These are phyloP conservation scores for Euschistus heros DNA, from an alignment of 1,140 invertebrate species.

Conservation along the genomic window DNA sequence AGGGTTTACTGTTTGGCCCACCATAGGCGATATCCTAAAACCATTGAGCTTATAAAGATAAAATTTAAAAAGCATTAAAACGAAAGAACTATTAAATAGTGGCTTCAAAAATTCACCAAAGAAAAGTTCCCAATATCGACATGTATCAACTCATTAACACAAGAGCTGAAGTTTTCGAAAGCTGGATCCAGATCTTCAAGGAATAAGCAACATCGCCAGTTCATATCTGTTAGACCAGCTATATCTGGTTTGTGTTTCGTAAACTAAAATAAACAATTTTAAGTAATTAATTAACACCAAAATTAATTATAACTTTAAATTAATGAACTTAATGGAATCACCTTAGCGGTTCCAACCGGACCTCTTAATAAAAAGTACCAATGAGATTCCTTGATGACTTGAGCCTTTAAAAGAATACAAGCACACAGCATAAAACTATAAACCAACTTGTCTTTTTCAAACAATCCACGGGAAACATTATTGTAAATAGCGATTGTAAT, in stretches of 20 bases:
- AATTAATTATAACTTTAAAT: neutral
- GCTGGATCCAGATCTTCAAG: constrained; percentile 19
- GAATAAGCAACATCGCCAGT: constrained; percentile 47
- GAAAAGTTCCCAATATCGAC: constrained; percentile 48
- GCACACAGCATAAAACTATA: constrained; percentile 74
- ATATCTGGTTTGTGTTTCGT: constrained; percentile 43
- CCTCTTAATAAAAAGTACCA: constrained; percentile 69
- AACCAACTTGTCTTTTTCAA: constrained; percentile 83
- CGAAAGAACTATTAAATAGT: neutral
- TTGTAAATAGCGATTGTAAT: constrained; percentile 74
- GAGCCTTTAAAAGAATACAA: constrained; percentile 55
- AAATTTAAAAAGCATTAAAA: constrained; percentile 1
- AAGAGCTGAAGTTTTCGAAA: constrained; percentile 42
- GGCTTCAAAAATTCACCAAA: constrained; percentile 37
- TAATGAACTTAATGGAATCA: constrained; percentile 18
- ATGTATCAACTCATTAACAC: constrained; percentile 44
- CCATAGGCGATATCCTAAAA: constrained; percentile 26
- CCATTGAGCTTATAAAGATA: neutral
- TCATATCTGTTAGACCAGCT: constrained; percentile 42
- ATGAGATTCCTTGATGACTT: constrained; percentile 43
- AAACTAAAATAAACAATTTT: constrained; percentile 30
- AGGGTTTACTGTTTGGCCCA: neutral
- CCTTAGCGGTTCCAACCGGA: constrained; percentile 34
- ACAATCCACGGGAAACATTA: constrained; percentile 77
- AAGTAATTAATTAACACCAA: neutral